Percentiles rank a stretch among this genome's conserved stretches.
phyloP scores from a whole-genome alignment of 2,888 invertebrate species.

The Dromius quadrimaculatus region DNA sequence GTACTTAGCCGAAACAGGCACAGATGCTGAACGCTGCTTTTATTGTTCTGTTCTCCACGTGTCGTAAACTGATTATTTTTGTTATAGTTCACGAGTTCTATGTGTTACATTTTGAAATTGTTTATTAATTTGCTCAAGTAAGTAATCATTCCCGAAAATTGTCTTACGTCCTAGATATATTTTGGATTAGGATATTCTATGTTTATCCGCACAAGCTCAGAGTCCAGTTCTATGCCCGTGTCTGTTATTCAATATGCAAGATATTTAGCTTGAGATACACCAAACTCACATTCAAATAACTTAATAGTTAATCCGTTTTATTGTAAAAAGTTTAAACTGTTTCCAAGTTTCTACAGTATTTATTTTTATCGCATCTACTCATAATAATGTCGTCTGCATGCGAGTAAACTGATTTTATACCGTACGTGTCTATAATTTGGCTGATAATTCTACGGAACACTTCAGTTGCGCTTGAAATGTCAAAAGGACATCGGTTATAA shows the following conservation, averaged over 20 bases:
- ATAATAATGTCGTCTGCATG: neutral
- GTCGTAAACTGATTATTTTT: neutral
- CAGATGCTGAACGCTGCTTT: too few relatives aligned
- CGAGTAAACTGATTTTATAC: neutral
- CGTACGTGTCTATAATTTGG: neutral
- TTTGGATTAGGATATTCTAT: slow-evolving; percentile 49
- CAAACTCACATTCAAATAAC: too few relatives aligned
- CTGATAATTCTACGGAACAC: neutral
- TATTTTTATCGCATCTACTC: slow-evolving; percentile 55
- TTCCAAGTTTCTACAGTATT: too few relatives aligned
- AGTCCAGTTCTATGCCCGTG: slow-evolving; percentile 44
- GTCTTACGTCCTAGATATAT: slow-evolving; percentile 50
- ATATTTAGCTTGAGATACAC: slow-evolving; percentile 54
- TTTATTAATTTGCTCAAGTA: slow-evolving; percentile 55
- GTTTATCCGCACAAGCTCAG: slow-evolving; percentile 50
- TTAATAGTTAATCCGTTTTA: too few relatives aligned
- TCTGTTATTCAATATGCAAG: slow-evolving; percentile 56
- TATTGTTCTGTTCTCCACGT: neutral
- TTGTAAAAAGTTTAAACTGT: too few relatives aligned
- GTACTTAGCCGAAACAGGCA: too few relatives aligned
- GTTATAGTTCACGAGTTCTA: slow-evolving; percentile 35
- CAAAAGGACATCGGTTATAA: neutral
- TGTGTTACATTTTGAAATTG: slow-evolving; percentile 50
- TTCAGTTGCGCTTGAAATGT: neutral
- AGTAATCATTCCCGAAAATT: slow-evolving; percentile 55